A percentile compares a stretch with the other conserved stretches of the same genome.
These are phyloP conservation scores for Melipona quadrifasciata DNA, from an alignment of 1,140 invertebrate genomes.

Conservation along the genomic window DNA sequence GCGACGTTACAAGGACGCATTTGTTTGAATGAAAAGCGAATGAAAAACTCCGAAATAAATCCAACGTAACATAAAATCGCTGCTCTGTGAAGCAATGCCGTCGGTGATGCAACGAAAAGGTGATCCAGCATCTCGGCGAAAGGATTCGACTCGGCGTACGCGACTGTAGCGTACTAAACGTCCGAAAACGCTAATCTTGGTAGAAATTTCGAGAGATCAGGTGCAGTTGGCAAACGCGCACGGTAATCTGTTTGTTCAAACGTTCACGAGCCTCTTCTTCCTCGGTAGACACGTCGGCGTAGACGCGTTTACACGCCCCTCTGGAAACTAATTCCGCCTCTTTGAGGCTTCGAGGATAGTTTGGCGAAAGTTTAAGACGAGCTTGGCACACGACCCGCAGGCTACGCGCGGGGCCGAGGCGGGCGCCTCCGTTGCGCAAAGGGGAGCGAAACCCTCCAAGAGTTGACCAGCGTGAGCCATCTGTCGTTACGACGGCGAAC, in stretches of 20 bases:
- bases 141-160: background rate
- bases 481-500: conserved; percentile 46
- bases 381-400: conserved; percentile 61
- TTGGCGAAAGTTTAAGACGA: conserved; percentile 59
- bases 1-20: too few relatives aligned
- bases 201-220: conserved; percentile 8
- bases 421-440: background rate
- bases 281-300: background rate
- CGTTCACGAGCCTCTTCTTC: background rate
- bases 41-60: too few relatives aligned
- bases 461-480: conserved; percentile 42
- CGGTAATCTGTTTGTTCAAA: conserved; percentile 55
- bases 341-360: conserved; percentile 34
- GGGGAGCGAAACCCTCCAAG: background rate
- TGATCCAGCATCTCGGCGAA: too few relatives aligned
- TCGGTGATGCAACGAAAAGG: too few relatives aligned
- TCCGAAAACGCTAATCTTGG: background rate
- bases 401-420: conserved; percentile 2
- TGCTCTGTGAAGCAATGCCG: too few relatives aligned
- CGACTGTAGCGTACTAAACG: background rate
- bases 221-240: background rate
- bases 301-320: conserved; percentile 41
- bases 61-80: too few relatives aligned
- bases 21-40: too few relatives aligned
- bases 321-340: conserved; percentile 25